A percentile compares a stretch with the other conserved stretches of the same genome.
These are phyloP conservation scores for Azorinus chamasolen DNA, from an alignment of 2,888 invertebrate species.

Conservation along the genomic window DNA sequence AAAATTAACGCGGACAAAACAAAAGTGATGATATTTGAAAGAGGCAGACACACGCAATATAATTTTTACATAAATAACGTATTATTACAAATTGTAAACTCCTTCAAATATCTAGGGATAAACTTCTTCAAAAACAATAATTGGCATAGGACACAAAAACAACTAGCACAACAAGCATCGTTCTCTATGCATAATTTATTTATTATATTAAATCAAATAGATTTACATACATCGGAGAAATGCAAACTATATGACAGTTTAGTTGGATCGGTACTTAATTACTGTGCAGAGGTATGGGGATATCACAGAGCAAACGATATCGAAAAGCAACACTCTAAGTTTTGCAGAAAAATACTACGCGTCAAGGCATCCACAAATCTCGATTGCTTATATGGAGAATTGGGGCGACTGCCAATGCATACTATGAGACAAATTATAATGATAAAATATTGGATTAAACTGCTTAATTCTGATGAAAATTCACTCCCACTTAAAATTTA, in stretches of 20 bases:
- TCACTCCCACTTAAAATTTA: neutral
- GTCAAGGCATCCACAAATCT: slow-evolving; percentile 19
- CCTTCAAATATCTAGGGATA: slow-evolving; percentile 5
- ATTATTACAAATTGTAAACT: slow-evolving; percentile 5
- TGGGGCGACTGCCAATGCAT: neutral
- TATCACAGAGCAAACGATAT: neutral
- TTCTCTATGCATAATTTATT: slow-evolving; percentile 17
- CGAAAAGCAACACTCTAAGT: slow-evolving; percentile 2
- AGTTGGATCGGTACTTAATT: slow-evolving; percentile 15
- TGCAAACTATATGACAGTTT: slow-evolving; percentile 13
- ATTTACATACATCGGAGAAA: neutral
- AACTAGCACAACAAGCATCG: slow-evolving; percentile 6
- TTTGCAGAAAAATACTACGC: slow-evolving; percentile 6
- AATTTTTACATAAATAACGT: slow-evolving; percentile 4
- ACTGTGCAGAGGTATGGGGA: slow-evolving; percentile 11
- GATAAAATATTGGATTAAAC: slow-evolving; percentile 16
- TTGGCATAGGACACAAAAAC: slow-evolving; percentile 6
- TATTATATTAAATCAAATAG: slow-evolving; percentile 7
- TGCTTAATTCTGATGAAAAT: neutral
- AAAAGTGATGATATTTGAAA: slow-evolving; percentile 14
- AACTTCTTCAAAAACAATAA: slow-evolving; percentile 12
- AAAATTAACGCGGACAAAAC: slow-evolving; percentile 10
- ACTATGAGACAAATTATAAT: slow-evolving; percentile 6
- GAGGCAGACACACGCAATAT: neutral
- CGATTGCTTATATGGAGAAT: slow-evolving; percentile 10